These are phyloP conservation scores for Strongylocentrotus purpuratus DNA, from an alignment of 35 echinoderm and acorn worm genomes.

Conservation along the genomic window DNA sequence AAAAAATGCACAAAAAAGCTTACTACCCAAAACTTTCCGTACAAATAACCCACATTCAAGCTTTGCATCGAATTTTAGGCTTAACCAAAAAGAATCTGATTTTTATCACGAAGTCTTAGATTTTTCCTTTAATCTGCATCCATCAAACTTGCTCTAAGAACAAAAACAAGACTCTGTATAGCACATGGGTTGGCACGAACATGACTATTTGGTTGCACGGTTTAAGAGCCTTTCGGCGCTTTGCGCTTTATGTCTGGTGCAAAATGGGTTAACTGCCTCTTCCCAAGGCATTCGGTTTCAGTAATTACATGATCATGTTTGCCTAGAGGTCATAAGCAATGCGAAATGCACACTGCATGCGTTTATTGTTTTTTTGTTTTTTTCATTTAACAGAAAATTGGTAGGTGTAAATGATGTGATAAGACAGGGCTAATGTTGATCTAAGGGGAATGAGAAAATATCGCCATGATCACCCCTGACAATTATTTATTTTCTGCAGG, in stretches of 20 bases:
- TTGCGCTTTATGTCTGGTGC: not conserved
- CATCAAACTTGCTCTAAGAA: not conserved
- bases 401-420: not conserved
- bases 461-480: not conserved
- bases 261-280: not conserved
- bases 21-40: too few relatives aligned
- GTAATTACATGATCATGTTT: constrained; percentile 12
- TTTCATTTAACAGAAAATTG: not conserved
- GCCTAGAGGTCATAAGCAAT: not conserved
- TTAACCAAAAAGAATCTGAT: too few relatives aligned
- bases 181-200: not conserved
- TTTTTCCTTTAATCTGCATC: not conserved
- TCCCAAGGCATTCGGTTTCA: not conserved
- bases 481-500: not conserved
- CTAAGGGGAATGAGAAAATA: not conserved
- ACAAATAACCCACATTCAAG: too few relatives aligned
- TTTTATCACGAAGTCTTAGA: not conserved
- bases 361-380: not conserved
- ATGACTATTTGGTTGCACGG: not conserved
- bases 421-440: not conserved
- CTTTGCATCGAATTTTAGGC: too few relatives aligned
- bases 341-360: not conserved
- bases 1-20: too few relatives aligned
- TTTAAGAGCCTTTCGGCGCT: not conserved
- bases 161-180: not conserved